Percentiles rank a stretch among this genome's conserved stretches.
Evolutionary conservation across 2,888 invertebrate species (phyloP).

Genomic region (Timandra comae): DNA sequence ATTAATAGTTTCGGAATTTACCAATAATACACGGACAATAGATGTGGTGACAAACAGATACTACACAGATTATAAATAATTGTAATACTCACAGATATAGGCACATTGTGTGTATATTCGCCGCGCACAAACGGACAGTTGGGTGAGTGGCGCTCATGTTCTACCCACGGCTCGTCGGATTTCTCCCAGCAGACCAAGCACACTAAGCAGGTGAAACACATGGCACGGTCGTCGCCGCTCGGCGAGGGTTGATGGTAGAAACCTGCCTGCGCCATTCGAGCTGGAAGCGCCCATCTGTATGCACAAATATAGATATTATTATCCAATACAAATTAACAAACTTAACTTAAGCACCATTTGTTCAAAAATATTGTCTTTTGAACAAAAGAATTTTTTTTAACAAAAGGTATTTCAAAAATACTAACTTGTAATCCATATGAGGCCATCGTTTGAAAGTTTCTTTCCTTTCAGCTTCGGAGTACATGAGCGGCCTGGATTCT

Average conservation of each 20-base stretch:
- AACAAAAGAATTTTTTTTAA: too few relatives aligned
- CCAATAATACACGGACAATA: too few relatives aligned
- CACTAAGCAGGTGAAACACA: constrained; percentile 97
- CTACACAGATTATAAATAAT: too few relatives aligned
- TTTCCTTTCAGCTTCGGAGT: constrained; percentile 92
- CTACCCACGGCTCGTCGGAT: constrained; percentile 97
- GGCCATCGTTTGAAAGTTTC: constrained; percentile 97
- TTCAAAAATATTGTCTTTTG: too few relatives aligned
- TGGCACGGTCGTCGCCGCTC: constrained; percentile 93
- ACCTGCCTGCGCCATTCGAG: constrained; percentile 97
- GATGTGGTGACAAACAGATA: too few relatives aligned
- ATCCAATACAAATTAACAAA: not conserved
- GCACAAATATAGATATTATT: constrained; percentile 3
- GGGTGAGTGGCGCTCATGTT: constrained; percentile 96
- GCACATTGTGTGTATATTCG: constrained; percentile 96
- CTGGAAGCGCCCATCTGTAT: constrained; percentile 93
- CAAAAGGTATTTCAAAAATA: too few relatives aligned
- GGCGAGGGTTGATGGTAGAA: constrained; percentile 96
- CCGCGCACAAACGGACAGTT: constrained; percentile 95
- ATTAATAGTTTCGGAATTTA: too few relatives aligned
- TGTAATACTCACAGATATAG: constrained; percentile 81
- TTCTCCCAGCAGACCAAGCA: constrained; percentile 98
- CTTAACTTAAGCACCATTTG: too few relatives aligned
- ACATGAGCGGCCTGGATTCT: constrained; percentile 81
- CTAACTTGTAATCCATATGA: constrained; percentile 96